Base-by-base conservation (phyloP, 2,888 invertebrate species). In the Sturmia bella region DNA sequence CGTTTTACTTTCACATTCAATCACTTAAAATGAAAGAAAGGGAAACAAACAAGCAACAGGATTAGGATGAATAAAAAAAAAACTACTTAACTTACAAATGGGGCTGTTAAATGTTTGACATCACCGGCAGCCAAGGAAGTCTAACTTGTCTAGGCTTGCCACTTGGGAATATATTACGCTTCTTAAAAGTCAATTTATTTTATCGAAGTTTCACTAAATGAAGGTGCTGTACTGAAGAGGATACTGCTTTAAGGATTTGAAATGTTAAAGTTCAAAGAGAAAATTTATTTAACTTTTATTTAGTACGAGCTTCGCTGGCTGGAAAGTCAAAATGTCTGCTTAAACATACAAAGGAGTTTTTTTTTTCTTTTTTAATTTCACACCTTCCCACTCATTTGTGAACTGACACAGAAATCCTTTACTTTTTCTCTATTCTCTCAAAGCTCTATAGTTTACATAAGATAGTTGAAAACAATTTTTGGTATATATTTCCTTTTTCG, bases 1-100 rank as follows among this genome's bases (percentile, higher is more conserved):
- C 84, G 84, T 76, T 85, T 85, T 85, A 84, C 84, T 83, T 84
- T 78, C 78, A 64, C 84, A 76, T 80, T 79, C 82, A 86, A 87
- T 87, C 86, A 86, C 85, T 87, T 87, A 85, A 84, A 86, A 84
- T 63, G 63, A 74, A 45, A 15, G 56, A 56, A 39, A 17, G 39
- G 32, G 52, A 39, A 37, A 24, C 43, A 69, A 54, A 66, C 24
- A 64, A 7, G 56, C 41, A 54, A 37, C 45, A 75, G 48, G 15
- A 56, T 32, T 52, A 45, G 56, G 56, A 43, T 32, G 21, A 12
- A 57, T n/a, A n/a, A 52, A 57, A 48, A 21, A 69, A 69, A 57
- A 32, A 5, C 64, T 57, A 73, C 68, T 72, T 43, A 68, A 64
- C 68, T 48, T 50, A 50, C 12, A 32, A 32, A 32, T 59, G 9